These are phyloP conservation scores for Hydropsyche tenuis DNA, from an alignment of 1,140 invertebrate species.

Conservation along the genomic window DNA sequence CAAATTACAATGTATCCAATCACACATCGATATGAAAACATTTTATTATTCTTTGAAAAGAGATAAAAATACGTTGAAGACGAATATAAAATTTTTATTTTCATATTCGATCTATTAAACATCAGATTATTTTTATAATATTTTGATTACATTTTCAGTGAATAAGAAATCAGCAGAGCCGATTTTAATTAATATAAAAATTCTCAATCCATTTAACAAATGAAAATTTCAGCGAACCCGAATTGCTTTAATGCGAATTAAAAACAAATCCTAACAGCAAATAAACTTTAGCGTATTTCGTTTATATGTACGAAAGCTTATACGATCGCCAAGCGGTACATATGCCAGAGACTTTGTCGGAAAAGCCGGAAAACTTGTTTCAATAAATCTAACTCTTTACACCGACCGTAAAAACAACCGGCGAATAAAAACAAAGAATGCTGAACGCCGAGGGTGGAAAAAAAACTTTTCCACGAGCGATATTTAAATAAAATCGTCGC, in stretches of 20 bases:
- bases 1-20: too few species aligned
- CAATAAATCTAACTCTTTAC: constrained; percentile 24
- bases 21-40: too few species aligned
- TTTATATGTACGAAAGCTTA: neutral
- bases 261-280: neutral
- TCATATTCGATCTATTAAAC: too few species aligned
- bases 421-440: constrained; percentile 1
- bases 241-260: neutral
- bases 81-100: too few species aligned
- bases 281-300: neutral
- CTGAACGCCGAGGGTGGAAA: too few species aligned
- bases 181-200: neutral
- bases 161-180: too few species aligned
- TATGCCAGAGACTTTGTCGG: neutral
- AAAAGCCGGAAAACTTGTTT: constrained; percentile 10
- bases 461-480: neutral
- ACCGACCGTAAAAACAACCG: constrained; percentile 22
- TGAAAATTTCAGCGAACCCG: neutral
- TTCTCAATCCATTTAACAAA: neutral
- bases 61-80: too few species aligned
- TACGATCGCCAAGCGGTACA: neutral
- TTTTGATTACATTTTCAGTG: too few species aligned
- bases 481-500: too few species aligned
- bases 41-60: too few species aligned
- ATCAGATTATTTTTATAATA: too few species aligned